These are phyloP conservation scores for Ranitomeya variabilis DNA, from an alignment of 2,113 vertebrate species.

Conservation along the genomic window DNA sequence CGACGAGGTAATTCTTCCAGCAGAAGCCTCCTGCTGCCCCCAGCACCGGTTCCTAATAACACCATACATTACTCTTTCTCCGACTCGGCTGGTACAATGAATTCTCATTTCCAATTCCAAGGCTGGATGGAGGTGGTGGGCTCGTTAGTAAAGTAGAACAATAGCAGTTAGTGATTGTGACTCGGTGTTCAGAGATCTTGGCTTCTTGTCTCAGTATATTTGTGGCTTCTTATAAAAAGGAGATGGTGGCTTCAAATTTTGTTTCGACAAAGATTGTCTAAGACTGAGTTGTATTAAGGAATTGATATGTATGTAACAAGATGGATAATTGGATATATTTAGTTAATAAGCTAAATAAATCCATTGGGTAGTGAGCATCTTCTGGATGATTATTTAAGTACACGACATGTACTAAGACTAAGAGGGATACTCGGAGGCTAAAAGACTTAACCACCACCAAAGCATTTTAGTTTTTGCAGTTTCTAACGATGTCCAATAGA, in stretches of 20 bases:
- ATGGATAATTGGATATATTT: not conserved
- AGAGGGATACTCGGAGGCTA: no score
- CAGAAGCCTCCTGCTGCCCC: not conserved
- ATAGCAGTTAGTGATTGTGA: not conserved
- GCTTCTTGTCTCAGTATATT: not conserved
- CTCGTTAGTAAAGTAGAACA: slow-evolving; percentile 42
- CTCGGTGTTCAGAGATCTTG: not conserved
- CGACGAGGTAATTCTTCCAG: slow-evolving; percentile 17
- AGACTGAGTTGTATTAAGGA: not conserved
- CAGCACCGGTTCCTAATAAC: not conserved
- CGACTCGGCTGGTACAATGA: not conserved
- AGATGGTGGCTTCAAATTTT: not conserved
- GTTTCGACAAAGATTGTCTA: not conserved
- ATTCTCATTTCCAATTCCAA: slow-evolving; percentile 14
- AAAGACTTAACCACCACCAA: no score
- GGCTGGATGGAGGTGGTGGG: not conserved
- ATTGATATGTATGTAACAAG: not conserved
- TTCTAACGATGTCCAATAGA: no score
- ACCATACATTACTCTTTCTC: not conserved
- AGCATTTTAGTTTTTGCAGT: no score
- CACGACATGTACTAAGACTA: no score
- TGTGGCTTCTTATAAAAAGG: not conserved
- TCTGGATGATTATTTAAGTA: no score
- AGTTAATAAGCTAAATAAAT: not conserved
- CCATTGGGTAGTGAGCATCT: no score